Percentiles rank a stretch among this genome's conserved stretches.
These are phyloP conservation scores for Nebria ingens DNA, from an alignment of 1,140 invertebrate species.

Conservation along the genomic window DNA sequence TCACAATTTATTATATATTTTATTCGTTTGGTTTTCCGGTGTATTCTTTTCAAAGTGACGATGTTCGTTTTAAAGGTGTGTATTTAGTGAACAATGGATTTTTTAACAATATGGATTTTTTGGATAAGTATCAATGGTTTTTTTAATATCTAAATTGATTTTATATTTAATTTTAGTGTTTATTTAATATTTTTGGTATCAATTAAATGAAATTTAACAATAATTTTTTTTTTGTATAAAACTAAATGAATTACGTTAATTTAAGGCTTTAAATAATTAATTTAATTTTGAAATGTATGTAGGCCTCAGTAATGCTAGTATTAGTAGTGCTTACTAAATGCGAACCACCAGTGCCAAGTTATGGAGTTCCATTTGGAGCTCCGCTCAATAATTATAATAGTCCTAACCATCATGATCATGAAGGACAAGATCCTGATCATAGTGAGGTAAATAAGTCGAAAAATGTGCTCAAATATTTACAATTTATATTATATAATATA, in stretches of 20 bases:
- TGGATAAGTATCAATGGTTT: too few species aligned
- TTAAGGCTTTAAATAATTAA: too few species aligned
- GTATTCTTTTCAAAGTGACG: not conserved
- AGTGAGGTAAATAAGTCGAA: not conserved
- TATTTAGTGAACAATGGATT: not conserved
- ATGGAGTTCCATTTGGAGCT: not conserved
- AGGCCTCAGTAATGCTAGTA: not conserved
- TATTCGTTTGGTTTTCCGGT: not conserved
- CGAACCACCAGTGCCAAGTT: not conserved
- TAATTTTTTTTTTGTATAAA: too few species aligned
- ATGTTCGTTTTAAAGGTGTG: not conserved
- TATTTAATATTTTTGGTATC: too few species aligned
- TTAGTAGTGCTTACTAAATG: not conserved
- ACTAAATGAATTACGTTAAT: too few species aligned
- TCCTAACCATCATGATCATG: not conserved
- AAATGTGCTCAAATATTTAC: not conserved
- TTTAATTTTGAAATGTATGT: too few species aligned
- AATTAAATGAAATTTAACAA: too few species aligned
- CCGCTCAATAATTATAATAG: not conserved
- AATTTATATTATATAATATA: not conserved
- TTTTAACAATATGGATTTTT: too few species aligned
- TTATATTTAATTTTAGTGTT: too few species aligned
- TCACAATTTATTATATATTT: not conserved
- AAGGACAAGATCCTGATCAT: slow-evolving; percentile 1
- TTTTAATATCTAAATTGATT: too few species aligned